phyloP scores from a whole-genome alignment of 2,797 vertebrate species.

The Somateria mollissima region DNA sequence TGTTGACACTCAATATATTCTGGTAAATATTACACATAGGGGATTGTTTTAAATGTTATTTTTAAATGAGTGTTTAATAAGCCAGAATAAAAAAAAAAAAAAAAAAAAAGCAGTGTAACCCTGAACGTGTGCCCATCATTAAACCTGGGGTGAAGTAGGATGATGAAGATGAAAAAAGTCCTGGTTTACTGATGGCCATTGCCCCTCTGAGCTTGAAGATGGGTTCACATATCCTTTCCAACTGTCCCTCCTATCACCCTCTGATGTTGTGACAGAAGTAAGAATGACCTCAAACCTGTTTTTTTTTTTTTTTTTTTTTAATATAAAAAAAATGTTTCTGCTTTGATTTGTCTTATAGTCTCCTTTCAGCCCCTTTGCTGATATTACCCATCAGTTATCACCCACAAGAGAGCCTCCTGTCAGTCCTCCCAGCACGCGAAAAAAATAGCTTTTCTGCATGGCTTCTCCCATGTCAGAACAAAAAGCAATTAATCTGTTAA shows the following conservation, averaged over 20 bases:
- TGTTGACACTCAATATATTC: neutral
- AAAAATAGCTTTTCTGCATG: neutral
- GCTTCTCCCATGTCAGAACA: neutral
- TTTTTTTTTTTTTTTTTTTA: neutral
- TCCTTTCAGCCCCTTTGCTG: neutral
- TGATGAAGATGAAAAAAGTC: neutral
- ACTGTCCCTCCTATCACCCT: accelerated
- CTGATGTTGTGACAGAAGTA: neutral
- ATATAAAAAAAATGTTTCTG: neutral
- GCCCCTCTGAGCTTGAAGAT: neutral
- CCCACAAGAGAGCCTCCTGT: neutral
- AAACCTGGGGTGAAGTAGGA: neutral
- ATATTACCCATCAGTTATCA: neutral
- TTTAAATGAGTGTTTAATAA: neutral
- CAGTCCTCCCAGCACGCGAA: neutral
- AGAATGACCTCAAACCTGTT: neutral
- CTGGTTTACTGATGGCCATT: neutral
- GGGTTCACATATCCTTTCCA: neutral
- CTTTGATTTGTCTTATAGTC: neutral
- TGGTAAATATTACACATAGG: neutral
- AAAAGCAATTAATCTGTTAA: constrained; percentile 36
- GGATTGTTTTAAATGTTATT: neutral
- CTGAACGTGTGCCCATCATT: neutral
- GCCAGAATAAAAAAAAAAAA: neutral
- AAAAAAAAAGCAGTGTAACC: no score